phyloP scores from a whole-genome alignment of 2,113 vertebrate species.

The Tragelaphus buxtoni region DNA sequence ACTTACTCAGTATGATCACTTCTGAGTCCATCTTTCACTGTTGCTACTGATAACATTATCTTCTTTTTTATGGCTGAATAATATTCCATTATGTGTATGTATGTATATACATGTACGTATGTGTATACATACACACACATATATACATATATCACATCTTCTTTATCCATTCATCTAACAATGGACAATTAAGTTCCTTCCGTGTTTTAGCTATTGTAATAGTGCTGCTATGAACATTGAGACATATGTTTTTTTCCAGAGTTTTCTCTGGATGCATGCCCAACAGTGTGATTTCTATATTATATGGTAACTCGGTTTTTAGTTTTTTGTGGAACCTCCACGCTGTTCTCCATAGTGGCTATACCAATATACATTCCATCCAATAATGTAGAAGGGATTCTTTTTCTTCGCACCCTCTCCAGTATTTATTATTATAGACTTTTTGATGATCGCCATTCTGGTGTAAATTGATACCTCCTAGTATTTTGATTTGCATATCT shows the following conservation, averaged over 20 bases:
- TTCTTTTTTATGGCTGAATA: background rate
- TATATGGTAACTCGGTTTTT: background rate
- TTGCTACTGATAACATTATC: background rate
- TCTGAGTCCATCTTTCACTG: background rate
- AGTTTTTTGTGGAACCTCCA: background rate
- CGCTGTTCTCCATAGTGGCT: background rate
- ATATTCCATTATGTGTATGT: background rate
- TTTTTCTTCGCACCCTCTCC: background rate
- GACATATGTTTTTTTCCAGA: background rate
- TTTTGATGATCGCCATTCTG: background rate
- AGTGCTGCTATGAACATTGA: background rate
- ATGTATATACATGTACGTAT: background rate
- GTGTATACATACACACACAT: fast-evolving
- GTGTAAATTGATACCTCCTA: background rate
- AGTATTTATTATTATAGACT: background rate
- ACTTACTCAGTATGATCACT: background rate
- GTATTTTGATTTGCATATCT: background rate
- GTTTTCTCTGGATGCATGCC: background rate
- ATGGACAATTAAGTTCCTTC: background rate
- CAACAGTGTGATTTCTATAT: background rate
- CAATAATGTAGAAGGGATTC: no score
- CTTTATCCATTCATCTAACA: background rate
- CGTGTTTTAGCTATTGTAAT: background rate
- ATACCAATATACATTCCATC: background rate
- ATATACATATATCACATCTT: background rate